Percentiles rank a stretch among this genome's conserved stretches.
These are phyloP conservation scores for Prunella fulvescens DNA, from an alignment of 2,113 vertebrate genomes.

Conservation along the genomic window DNA sequence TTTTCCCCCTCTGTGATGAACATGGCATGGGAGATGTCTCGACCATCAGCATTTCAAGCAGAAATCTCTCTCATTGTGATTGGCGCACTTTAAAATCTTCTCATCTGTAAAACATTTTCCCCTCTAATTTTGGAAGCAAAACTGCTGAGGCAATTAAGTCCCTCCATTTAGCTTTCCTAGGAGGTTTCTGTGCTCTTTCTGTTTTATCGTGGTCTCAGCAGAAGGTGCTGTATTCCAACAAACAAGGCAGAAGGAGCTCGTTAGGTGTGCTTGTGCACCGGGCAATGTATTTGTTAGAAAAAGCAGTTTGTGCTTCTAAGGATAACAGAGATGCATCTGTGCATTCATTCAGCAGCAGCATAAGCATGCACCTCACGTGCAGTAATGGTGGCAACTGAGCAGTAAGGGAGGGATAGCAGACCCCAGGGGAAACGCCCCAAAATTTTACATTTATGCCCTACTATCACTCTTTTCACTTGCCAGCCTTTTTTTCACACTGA, in stretches of 20 bases:
- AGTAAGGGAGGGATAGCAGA: background rate
- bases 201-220: background rate
- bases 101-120: background rate
- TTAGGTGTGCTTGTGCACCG: background rate
- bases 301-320: background rate
- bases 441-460: background rate
- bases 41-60: background rate
- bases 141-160: conserved; percentile 27
- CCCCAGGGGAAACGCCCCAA: background rate
- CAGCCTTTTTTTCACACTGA: background rate
- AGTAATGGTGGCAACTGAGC: background rate
- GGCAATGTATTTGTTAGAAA: background rate
- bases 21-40: background rate
- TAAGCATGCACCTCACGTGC: background rate
- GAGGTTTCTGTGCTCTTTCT: background rate
- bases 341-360: background rate
- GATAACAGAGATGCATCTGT: conserved; percentile 18
- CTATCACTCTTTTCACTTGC: background rate
- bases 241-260: background rate
- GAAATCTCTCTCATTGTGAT: background rate
- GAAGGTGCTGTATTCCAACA: background rate
- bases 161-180: background rate
- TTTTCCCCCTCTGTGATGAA: background rate
- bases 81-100: background rate
- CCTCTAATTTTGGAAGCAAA: conserved; percentile 2